phyloP scores from a whole-genome alignment of 2,888 invertebrate genomes.

The Dicyrtoma fusca region DNA sequence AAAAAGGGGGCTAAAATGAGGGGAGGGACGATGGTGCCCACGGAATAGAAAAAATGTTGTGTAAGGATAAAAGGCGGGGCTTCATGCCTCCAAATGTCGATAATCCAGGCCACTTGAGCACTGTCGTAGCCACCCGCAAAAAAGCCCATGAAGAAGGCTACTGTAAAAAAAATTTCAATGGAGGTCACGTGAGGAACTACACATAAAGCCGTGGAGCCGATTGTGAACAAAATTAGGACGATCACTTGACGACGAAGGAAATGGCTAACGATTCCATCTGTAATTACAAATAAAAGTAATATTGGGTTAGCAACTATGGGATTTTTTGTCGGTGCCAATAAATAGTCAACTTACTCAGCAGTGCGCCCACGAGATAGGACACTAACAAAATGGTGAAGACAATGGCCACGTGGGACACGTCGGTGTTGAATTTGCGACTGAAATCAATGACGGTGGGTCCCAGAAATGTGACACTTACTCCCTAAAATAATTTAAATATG shows the following conservation, averaged over 20 bases:
- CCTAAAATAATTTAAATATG: background rate
- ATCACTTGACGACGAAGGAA: background rate
- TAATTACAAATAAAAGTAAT: background rate
- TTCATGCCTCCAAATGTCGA: constrained; percentile 44
- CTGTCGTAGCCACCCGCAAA: constrained; percentile 40
- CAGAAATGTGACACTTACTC: constrained; percentile 3
- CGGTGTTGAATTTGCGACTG: constrained; percentile 38
- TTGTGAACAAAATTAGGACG: background rate
- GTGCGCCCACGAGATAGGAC: constrained; percentile 35
- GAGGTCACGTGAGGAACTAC: background rate
- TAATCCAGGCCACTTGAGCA: constrained; percentile 45
- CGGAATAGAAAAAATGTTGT: constrained; percentile 41
- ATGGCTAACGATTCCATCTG: background rate
- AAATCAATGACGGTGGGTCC: constrained; percentile 39
- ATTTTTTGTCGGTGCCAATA: too few species aligned
- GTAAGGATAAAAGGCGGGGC: constrained; percentile 41
- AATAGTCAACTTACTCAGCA: constrained; percentile 36
- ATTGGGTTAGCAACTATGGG: background rate
- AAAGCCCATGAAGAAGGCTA: too few species aligned
- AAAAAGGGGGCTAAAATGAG: constrained; percentile 41
- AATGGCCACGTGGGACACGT: constrained; percentile 35
- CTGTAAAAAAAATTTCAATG: too few species aligned
- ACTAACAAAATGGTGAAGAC: constrained; percentile 38
- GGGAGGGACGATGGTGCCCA: constrained; percentile 38
- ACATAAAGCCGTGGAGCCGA: background rate